Percentiles rank a stretch among this genome's conserved stretches.
These are phyloP conservation scores for Alectoris magna DNA, from an alignment of 2,797 vertebrate genomes.

Conservation along the genomic window DNA sequence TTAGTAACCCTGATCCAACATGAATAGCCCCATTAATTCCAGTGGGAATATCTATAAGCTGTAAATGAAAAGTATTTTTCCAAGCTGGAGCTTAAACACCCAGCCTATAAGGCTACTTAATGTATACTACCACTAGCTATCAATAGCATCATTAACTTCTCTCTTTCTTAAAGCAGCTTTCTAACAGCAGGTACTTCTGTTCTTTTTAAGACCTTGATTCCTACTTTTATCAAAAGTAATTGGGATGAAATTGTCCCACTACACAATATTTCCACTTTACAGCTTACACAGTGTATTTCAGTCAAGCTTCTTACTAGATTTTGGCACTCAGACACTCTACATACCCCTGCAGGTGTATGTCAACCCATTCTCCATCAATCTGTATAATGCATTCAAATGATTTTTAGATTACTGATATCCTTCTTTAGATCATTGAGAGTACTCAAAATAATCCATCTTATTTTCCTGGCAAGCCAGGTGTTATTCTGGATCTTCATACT, in stretches of 20 bases:
- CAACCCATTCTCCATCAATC: slow-evolving; percentile 23
- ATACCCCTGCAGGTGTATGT: slow-evolving; percentile 25
- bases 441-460: slow-evolving; percentile 39
- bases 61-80: slow-evolving; percentile 10
- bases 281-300: slow-evolving; percentile 17
- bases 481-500: slow-evolving; percentile 10
- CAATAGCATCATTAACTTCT: slow-evolving; percentile 20
- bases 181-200: neutral
- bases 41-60: neutral
- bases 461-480: slow-evolving; percentile 43
- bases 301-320: neutral
- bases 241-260: slow-evolving; percentile 8
- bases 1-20: neutral
- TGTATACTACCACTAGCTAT: neutral
- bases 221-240: neutral
- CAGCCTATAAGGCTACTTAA: neutral
- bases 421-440: slow-evolving; percentile 12
- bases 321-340: neutral
- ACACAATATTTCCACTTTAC: neutral
- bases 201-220: neutral
- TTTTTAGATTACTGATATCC: slow-evolving; percentile 35
- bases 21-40: neutral
- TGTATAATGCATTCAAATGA: neutral
- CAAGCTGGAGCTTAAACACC: neutral
- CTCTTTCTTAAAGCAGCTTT: slow-evolving; percentile 13